Evolutionary conservation across 2,888 invertebrate species (phyloP), one percentile per base, ranked within the genome.

Genomic region (Rotaria macrura): DNA sequence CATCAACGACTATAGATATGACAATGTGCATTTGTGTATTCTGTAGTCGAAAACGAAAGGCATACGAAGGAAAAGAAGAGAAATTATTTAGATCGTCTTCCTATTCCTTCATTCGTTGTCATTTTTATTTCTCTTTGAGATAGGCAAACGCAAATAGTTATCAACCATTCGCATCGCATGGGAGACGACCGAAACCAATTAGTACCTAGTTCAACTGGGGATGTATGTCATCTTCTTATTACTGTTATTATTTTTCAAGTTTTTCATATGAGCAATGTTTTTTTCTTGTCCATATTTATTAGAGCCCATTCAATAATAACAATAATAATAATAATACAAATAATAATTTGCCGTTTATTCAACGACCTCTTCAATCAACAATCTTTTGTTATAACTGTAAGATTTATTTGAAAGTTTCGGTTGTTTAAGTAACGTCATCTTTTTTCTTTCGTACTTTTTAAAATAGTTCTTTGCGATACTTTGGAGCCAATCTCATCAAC

Each of bases 281-380:
- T 6, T 20, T 34, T 20, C 20, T 20, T n/a, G n/a, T n/a, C n/a
- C n/a, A n/a, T n/a, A n/a, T n/a, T 20, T 20, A 34, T 34, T 65
- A 65, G 65, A 65, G 65, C 38, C 65, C 65, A 38, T 65, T 17
- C 38, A 65, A 20, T 65, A 65, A 34, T 34, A 34, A 65, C 25
- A 65, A n/a, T n/a, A n/a, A n/a, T n/a, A n/a, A n/a, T n/a, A n/a
- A n/a, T n/a, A n/a, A n/a, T n/a, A n/a, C n/a, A n/a, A n/a, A n/a
- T n/a, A n/a, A n/a, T n/a, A n/a, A 20, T 20, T 34, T 65, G 20
- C 20, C 34, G 6, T 2, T 34, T 34, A 20, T 65, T 65, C 65
- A 65, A 65, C 65, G 65, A 65, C 65, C 65, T 34, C 65, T 65
- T 65, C 65, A 65, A 65, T 65, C 65, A 65, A 65, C 65, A 34